Conservation (phyloP, 2,797 vertebrate species). For the Esox lucius region DNA sequence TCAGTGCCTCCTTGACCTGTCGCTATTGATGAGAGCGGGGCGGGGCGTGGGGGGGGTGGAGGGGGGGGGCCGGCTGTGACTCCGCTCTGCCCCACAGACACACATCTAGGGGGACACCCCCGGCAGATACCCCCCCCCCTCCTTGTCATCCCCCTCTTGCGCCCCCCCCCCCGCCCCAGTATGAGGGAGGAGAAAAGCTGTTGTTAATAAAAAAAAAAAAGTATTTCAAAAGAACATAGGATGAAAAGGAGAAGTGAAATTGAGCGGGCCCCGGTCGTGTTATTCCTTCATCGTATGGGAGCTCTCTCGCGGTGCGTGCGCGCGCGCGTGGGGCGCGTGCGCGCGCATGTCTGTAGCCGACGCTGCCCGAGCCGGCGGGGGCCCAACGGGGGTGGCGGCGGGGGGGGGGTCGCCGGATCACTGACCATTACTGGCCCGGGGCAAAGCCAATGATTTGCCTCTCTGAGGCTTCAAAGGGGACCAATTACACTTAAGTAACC, state of each 20-base stretch:
- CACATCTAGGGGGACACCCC: constrained; percentile 7
- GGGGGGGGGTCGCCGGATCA: constrained; percentile 75
- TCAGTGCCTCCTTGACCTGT: constrained; percentile 73
- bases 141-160: constrained; percentile 46
- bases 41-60: constrained; percentile 13
- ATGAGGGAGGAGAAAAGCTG: constrained; percentile 74
- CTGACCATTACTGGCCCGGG: constrained; percentile 77
- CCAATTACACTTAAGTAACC: constrained; percentile 88
- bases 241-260: constrained; percentile 83
- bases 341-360: constrained; percentile 40
- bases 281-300: constrained; percentile 84
- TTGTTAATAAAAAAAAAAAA: constrained; percentile 85
- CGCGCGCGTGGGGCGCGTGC: too few relatives aligned
- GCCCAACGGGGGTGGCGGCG: constrained; percentile 19
- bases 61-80: constrained; percentile 45
- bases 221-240: constrained; percentile 78
- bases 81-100: constrained; percentile 11
- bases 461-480: constrained; percentile 85
- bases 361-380: constrained; percentile 74
- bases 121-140: constrained; percentile 56
- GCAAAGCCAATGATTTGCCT: constrained; percentile 87
- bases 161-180: constrained; percentile 63
- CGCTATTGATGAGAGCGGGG: constrained; percentile 67
- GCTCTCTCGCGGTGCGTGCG: constrained; percentile 74
- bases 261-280: constrained; percentile 78